Evolutionary conservation across 2,888 invertebrate species (phyloP), one percentile per base, ranked within the genome.

Genomic region (Drosophila diplacantha): DNA sequence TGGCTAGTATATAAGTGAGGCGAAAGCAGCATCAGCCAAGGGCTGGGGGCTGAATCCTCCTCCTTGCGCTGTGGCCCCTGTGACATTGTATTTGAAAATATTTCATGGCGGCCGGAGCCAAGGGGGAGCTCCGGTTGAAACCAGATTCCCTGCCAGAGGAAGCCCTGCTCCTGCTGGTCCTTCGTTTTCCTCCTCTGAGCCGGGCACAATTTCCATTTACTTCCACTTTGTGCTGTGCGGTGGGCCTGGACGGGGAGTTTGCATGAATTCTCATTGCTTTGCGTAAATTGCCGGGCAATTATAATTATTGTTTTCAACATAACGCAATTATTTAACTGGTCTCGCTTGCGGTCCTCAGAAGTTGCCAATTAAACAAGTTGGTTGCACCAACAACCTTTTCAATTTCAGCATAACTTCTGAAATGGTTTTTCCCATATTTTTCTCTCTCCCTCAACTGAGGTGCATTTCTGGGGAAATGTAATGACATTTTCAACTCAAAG

Each of bases 361-460:
- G 39, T 49, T 41, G 31, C 35, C 41, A 61, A 68, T 68, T 51
- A 61, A 64, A 60, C 35, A 41, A 71, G 59, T 54, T 46, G 44
- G n/a, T 14, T 59, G 50, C 44, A 24, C 8, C 39, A 35, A 8
- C 38, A 80, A 72, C 54, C 72, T 72, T 77, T 72, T 57, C 71
- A 71, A 82, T 74, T 82, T 76, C 62, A 72, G 51, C 31, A 55
- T 26, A 29, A 61, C 46, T 29, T 26, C 12, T 55, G 20, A 14
- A 43, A 41, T 35, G 29, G 16, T 22, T 55, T 29, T 37, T 12
- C 2, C 16, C 4, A 18, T 31, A 8, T 24, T 31, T 47, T 14
- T 8, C 37, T n/a, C 34, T 34, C n/a, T 31, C 20, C 14, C 26
- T 43, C 16, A 5, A 3, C 5, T 5, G 11, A 7, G 43, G 26